Percentiles rank a stretch among this genome's conserved stretches.
phyloP scores from a whole-genome alignment of 1,140 invertebrate genomes.

The Euura lappo region DNA sequence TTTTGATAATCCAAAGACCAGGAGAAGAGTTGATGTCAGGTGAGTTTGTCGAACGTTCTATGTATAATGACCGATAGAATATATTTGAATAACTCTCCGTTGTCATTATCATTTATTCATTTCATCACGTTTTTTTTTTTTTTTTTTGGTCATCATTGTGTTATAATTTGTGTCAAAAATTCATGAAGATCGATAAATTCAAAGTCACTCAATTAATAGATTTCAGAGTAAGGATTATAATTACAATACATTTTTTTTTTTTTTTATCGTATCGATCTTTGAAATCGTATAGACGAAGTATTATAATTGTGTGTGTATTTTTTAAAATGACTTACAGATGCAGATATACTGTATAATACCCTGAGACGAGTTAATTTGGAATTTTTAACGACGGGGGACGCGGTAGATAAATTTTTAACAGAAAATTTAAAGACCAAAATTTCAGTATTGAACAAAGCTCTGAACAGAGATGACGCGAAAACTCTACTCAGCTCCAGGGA shows the following conservation, averaged over 20 bases:
- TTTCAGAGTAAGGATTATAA: too few relatives aligned
- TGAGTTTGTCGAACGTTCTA: conserved; percentile 40
- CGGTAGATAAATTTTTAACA: conserved; percentile 68
- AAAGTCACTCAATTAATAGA: too few relatives aligned
- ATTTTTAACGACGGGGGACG: conserved; percentile 66
- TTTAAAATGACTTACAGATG: conserved; percentile 54
- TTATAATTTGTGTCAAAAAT: too few relatives aligned
- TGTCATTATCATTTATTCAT: conserved; percentile 11
- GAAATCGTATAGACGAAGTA: too few relatives aligned
- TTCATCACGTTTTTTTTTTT: conserved; percentile 6
- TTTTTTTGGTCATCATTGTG: not conserved
- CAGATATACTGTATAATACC: conserved; percentile 66
- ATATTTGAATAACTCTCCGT: too few relatives aligned
- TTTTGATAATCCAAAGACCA: conserved; percentile 70
- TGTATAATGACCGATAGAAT: too few relatives aligned
- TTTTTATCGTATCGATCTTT: conserved; percentile 30
- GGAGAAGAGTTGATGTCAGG: conserved; percentile 71
- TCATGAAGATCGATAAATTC: too few relatives aligned
- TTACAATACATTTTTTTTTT: too few relatives aligned
- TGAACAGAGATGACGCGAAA: conserved; percentile 62
- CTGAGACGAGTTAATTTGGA: conserved; percentile 69
- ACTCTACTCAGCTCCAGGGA: conserved; percentile 63
- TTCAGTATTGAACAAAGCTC: conserved; percentile 53
- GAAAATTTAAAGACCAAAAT: conserved; percentile 71
- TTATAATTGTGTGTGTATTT: not conserved